phyloP scores from a whole-genome alignment of 2,888 invertebrate genomes.

The Synergus laeviventris region DNA sequence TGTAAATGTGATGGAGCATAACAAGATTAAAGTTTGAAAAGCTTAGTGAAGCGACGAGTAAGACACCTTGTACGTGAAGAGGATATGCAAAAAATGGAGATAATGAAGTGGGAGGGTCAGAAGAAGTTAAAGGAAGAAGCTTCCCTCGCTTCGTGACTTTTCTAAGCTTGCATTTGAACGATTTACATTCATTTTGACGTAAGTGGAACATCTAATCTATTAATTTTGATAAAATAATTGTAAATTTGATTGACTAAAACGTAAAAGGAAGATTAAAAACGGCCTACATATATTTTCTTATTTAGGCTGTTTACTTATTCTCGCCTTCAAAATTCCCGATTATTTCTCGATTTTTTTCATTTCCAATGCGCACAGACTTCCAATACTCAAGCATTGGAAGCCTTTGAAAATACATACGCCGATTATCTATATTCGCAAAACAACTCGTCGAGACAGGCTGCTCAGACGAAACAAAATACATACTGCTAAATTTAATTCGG shows the following conservation, averaged over 20 bases:
- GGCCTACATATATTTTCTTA: too few species aligned
- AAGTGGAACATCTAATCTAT: too few species aligned
- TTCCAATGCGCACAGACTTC: neutral
- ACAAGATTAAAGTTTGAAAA: constrained; percentile 14
- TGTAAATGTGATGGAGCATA: neutral
- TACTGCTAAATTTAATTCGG: constrained; percentile 71
- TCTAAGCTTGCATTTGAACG: neutral
- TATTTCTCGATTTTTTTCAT: neutral
- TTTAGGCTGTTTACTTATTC: too few species aligned
- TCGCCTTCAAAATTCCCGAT: too few species aligned
- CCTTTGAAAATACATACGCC: constrained; percentile 22
- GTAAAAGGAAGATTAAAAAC: neutral
- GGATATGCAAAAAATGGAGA: constrained; percentile 15
- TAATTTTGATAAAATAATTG: neutral
- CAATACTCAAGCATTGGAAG: constrained; percentile 20
- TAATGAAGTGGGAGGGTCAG: neutral
- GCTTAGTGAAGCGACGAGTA: neutral
- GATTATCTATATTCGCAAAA: constrained; percentile 38
- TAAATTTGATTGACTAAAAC: neutral
- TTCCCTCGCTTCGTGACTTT: neutral
- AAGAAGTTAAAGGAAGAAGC: constrained; percentile 1
- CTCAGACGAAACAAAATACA: constrained; percentile 69
- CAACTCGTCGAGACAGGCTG: constrained; percentile 8
- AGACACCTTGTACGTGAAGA: constrained; percentile 28
- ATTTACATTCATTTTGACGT: neutral